These are phyloP conservation scores for Mizuhopecten yessoensis DNA, from an alignment of 1,140 invertebrate genomes.

Conservation along the genomic window DNA sequence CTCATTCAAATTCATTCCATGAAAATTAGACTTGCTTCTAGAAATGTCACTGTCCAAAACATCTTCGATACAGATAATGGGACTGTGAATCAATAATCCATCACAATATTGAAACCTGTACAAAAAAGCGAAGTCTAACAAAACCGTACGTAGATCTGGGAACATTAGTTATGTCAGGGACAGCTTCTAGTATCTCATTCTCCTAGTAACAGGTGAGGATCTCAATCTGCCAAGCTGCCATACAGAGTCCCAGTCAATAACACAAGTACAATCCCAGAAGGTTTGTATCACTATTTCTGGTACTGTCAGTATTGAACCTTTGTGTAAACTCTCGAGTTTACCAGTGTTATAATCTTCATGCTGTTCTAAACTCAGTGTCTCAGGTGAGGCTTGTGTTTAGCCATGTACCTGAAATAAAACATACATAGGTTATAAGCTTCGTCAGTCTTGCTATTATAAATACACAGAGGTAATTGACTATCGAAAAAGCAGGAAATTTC, in stretches of 20 bases:
- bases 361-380: not conserved
- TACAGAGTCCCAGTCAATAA: not conserved
- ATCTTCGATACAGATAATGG: not conserved
- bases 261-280: too few species aligned
- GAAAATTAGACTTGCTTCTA: not conserved
- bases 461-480: too few species aligned
- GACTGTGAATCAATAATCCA: not conserved
- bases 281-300: too few species aligned
- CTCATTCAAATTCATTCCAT: not conserved
- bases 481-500: too few species aligned
- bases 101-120: not conserved
- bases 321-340: not conserved
- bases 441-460: too few species aligned
- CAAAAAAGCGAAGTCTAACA: not conserved
- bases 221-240: not conserved
- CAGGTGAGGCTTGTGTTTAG: slow-evolving; percentile 5
- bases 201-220: too few species aligned
- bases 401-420: slow-evolving; percentile 10
- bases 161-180: too few species aligned
- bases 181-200: too few species aligned
- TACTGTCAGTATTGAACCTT: too few species aligned
- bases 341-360: not conserved
- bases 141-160: too few species aligned
- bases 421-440: too few species aligned
- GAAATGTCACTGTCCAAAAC: not conserved